Conservation (phyloP, 2,888 invertebrate species). For the Nephrotoma guestfalica region DNA sequence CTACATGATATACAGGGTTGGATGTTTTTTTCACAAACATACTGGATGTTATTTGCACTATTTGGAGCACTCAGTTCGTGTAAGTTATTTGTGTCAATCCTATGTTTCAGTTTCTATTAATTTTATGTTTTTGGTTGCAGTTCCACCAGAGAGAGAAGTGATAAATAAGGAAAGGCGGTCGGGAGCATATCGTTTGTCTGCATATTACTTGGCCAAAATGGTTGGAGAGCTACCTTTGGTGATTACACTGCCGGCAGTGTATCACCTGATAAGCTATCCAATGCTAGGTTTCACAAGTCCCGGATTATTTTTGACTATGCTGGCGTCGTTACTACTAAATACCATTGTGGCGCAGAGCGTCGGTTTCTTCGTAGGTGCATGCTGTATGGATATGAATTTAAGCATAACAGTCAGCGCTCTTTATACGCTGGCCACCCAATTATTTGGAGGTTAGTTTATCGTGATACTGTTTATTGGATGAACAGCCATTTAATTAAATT, state of each 20-base stretch:
- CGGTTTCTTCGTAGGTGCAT: slow-evolving; percentile 64
- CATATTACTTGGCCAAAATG: slow-evolving; percentile 72
- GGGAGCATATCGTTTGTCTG: slow-evolving; percentile 62
- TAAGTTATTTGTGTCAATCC: slow-evolving; percentile 30
- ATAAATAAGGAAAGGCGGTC: slow-evolving; percentile 65
- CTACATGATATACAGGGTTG: slow-evolving; percentile 66
- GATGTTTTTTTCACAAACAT: slow-evolving; percentile 72
- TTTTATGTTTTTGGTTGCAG: slow-evolving; percentile 28
- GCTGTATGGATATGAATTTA: slow-evolving; percentile 61
- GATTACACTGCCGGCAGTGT: slow-evolving; percentile 57
- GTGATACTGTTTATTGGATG: not conserved
- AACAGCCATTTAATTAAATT: not conserved
- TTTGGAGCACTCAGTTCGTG: slow-evolving; percentile 67
- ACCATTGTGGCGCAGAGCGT: slow-evolving; percentile 64
- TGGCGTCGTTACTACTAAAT: slow-evolving; percentile 52
- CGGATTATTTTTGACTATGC: slow-evolving; percentile 50
- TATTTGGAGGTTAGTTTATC: slow-evolving; percentile 40
- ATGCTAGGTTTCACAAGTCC: slow-evolving; percentile 47
- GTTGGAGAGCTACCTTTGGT: slow-evolving; percentile 63
- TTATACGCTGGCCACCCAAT: slow-evolving; percentile 59
- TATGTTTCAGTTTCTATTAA: not conserved
- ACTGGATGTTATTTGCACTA: slow-evolving; percentile 69
- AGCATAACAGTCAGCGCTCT: slow-evolving; percentile 63
- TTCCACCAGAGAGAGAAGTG: slow-evolving; percentile 64
- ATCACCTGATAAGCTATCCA: slow-evolving; percentile 62